phyloP scores from a whole-genome alignment of 1,140 invertebrate species.

The Panonychus citri region DNA sequence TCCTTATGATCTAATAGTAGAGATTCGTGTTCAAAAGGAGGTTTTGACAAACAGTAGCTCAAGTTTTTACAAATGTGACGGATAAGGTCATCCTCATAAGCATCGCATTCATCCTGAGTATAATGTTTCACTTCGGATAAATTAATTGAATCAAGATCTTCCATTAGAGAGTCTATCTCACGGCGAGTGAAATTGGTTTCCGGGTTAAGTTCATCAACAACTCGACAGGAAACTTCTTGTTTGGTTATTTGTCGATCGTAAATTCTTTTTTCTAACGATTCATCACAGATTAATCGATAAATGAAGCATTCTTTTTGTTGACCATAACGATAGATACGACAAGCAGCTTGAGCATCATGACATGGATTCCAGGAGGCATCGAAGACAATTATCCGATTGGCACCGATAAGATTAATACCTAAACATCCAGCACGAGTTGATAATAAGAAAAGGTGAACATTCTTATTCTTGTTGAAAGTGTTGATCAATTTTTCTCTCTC shows the following conservation, averaged over 20 bases:
- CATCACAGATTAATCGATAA: constrained; percentile 87
- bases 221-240: constrained; percentile 49
- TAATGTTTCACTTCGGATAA: constrained; percentile 44
- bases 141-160: constrained; percentile 52
- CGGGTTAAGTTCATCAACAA: constrained; percentile 92
- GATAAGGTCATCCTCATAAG: constrained; percentile 56
- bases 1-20: constrained; percentile 84
- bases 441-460: constrained; percentile 88
- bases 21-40: constrained; percentile 88
- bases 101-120: constrained; percentile 34
- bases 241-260: constrained; percentile 96
- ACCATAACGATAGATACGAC: constrained; percentile 86
- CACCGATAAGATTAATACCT: constrained; percentile 84
- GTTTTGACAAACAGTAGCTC: constrained; percentile 33
- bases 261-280: constrained; percentile 88
- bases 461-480: constrained; percentile 79
- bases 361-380: constrained; percentile 99
- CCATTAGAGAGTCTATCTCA: constrained; percentile 78
- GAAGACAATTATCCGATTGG: constrained; percentile 87
- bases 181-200: constrained; percentile 81
- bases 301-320: constrained; percentile 83
- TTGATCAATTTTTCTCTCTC: constrained; percentile 91
- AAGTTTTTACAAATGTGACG: constrained; percentile 41
- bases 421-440: constrained; percentile 60
- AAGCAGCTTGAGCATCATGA: constrained; percentile 87